These are phyloP conservation scores for Sphaerophoria taeniata DNA, from an alignment of 2,888 invertebrate genomes.

Conservation along the genomic window DNA sequence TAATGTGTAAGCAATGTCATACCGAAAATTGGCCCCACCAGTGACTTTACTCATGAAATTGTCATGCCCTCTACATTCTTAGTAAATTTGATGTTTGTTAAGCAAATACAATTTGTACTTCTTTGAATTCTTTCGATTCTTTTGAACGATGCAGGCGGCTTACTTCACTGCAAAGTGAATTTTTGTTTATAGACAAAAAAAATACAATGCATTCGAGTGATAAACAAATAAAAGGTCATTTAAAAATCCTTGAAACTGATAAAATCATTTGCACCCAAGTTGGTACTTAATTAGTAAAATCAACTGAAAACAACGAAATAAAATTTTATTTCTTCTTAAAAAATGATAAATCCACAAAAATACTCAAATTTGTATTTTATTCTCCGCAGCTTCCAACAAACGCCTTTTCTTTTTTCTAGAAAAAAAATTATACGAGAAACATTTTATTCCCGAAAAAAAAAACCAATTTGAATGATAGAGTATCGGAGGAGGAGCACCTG, in stretches of 20 bases:
- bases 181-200: conserved; percentile 4
- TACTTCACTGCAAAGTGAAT: not conserved
- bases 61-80: not conserved
- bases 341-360: not conserved
- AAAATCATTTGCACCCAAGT: not conserved
- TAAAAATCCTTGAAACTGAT: not conserved
- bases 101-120: not conserved
- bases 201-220: conserved; percentile 14
- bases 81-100: not conserved
- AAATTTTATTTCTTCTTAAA: not conserved
- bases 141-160: not conserved
- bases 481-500: not conserved
- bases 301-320: not conserved
- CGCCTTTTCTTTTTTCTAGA: not conserved
- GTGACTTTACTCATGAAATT: no score
- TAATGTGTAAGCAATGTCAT: no score
- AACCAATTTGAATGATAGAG: not conserved
- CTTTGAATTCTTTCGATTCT: not conserved
- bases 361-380: not conserved
- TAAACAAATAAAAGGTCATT: not conserved
- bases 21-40: no score
- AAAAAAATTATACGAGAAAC: not conserved
- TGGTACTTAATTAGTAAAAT: not conserved
- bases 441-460: not conserved
- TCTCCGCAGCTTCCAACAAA: not conserved